Evolutionary conservation across 2,797 vertebrate genomes (phyloP).

Genomic region (Vespertilio murinus): DNA sequence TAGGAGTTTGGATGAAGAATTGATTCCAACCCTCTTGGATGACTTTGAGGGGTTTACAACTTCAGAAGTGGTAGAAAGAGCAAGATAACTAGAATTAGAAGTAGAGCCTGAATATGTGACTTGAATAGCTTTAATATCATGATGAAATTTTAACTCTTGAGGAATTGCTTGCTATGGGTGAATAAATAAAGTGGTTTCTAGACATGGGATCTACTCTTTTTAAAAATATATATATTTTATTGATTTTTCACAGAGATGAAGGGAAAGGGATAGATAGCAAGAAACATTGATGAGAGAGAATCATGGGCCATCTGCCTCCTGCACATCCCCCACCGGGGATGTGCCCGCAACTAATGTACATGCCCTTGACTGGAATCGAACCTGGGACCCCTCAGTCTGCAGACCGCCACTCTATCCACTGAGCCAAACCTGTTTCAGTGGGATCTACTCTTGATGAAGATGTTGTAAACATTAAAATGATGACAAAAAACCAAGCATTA

Average conservation of each 20-base stretch:
- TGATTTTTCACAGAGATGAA: no score
- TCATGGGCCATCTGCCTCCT: no score
- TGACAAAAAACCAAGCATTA: background rate
- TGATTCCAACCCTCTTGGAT: background rate
- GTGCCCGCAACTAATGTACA: no score
- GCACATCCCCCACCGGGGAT: no score
- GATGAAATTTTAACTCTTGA: background rate
- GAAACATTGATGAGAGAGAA: no score
- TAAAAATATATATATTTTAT: no score
- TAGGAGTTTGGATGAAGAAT: background rate
- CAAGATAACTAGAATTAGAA: background rate
- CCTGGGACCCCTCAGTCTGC: no score
- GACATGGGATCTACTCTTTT: background rate
- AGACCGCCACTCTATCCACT: no score
- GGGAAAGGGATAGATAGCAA: no score
- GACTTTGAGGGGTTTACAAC: background rate
- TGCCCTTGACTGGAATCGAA: no score
- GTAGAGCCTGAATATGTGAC: background rate
- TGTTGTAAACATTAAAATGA: background rate
- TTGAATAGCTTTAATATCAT: background rate
- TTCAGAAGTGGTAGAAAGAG: no score
- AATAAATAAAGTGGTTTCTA: background rate
- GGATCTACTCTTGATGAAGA: background rate
- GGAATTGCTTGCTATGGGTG: background rate
- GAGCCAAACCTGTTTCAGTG: no score